phyloP scores from a whole-genome alignment of 2,888 invertebrate genomes.

The Pachycephus smyrnensis region DNA sequence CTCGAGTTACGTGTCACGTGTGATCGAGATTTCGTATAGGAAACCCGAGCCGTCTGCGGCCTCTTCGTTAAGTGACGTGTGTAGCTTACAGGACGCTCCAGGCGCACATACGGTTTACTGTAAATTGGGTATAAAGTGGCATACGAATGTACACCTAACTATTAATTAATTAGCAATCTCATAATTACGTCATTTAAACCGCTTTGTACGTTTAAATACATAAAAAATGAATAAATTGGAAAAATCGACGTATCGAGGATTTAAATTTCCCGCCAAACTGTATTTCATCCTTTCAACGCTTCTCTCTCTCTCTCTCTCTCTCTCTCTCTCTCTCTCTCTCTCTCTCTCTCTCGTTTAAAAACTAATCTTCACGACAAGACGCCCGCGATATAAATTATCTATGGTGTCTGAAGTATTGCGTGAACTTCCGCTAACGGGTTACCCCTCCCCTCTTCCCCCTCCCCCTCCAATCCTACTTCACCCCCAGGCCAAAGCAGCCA shows the following conservation, averaged over 20 bases:
- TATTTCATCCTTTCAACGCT: no score
- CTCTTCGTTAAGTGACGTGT: neutral
- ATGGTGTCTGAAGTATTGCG: neutral
- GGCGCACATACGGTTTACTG: neutral
- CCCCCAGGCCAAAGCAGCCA: neutral
- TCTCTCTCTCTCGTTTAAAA: constrained; percentile 18
- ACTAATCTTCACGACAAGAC: neutral
- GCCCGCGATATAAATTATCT: neutral
- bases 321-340: constrained; percentile 20
- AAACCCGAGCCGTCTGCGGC: neutral
- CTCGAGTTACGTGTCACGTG: neutral
- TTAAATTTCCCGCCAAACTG: neutral
- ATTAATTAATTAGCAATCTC: neutral
- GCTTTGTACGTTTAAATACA: neutral
- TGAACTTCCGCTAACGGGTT: neutral
- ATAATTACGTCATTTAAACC: neutral
- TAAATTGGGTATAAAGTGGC: neutral
- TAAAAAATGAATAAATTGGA: neutral
- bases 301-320: constrained; percentile 17
- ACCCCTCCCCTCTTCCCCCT: constrained; percentile 6
- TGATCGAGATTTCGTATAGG: neutral
- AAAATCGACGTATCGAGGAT: neutral
- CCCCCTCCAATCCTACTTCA: neutral
- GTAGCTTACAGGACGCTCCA: neutral
- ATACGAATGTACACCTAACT: neutral